Base-by-base conservation (phyloP, 1,140 invertebrate genomes). In the Formica selysi region DNA sequence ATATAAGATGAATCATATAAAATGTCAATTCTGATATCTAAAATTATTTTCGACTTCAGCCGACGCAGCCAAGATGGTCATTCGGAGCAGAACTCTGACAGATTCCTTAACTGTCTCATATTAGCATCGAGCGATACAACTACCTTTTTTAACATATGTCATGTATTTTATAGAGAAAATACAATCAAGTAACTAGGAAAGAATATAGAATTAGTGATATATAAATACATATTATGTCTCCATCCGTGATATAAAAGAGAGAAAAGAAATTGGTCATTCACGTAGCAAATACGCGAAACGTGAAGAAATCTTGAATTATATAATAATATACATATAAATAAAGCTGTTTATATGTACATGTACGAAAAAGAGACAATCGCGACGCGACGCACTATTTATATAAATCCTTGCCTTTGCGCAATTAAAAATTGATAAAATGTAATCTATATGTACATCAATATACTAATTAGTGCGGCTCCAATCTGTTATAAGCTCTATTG, bases 391-490 rank as follows among this genome's bases (percentile, higher is more conserved):
- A 4, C 44, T 51, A 51, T 26, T 10, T 61, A 32, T 32, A 2
- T 38, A 2, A 38, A 41, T 41, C 22, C 54, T 76, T 44, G 36
- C 36, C 22, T 59, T 61, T 13, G 68, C 36, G 48, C 85, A 51
- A 51, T 51, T 87, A 36, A 67, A 65, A 51, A 67, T 76, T 79
- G 54, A 71, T 62, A 3, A 32, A 79, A 36, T 13, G 16, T 76
- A 79, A 64, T 38, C 54, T 79, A 48, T 86, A 86, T 79, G 61
- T 86, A 86, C 84, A 86, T 67, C 48, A 79, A 79, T 86, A 29
- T 78, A 61, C 38, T 79, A 80, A 51, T 65, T 67, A 26, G 29
- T 76, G 59, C 44, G 26, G 59, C 26, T 8, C 51, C 51, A 19
- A 80, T 26, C 13, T 38, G 38, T 68, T 65, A 22, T 38, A 79